phyloP scores from a whole-genome alignment of 2,113 vertebrate species.

The Oxyura jamaicensis region DNA sequence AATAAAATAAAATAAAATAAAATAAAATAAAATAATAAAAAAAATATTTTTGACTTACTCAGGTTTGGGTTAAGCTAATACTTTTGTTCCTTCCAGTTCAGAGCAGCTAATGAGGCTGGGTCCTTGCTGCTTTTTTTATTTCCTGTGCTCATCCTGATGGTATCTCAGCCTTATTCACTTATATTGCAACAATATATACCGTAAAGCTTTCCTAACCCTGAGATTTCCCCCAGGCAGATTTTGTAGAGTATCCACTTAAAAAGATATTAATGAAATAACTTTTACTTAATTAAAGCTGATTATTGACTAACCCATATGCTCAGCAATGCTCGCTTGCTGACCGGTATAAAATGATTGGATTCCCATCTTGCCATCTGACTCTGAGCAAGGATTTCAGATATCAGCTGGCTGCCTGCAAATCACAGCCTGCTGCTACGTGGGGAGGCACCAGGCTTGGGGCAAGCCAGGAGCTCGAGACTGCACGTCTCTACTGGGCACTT shows the following conservation, averaged over 20 bases:
- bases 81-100: background rate
- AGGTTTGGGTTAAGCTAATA: background rate
- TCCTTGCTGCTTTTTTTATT: background rate
- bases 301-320: constrained; percentile 6
- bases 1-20: too few species aligned
- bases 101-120: background rate
- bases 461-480: background rate
- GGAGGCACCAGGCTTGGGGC: background rate
- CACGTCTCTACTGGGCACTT: background rate
- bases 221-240: background rate
- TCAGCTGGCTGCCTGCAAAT: background rate
- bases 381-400: background rate
- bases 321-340: background rate
- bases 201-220: background rate
- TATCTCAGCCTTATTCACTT: background rate
- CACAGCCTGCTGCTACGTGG: accelerated
- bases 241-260: constrained; percentile 11
- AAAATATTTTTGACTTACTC: background rate
- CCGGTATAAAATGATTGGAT: background rate
- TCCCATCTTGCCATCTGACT: background rate
- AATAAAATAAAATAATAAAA: too few species aligned
- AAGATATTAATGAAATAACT: constrained; percentile 7
- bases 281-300: constrained; percentile 52
- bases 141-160: background rate
- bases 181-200: background rate